phyloP scores from a whole-genome alignment of 2,888 invertebrate genomes.

The Lasius fuliginosus region DNA sequence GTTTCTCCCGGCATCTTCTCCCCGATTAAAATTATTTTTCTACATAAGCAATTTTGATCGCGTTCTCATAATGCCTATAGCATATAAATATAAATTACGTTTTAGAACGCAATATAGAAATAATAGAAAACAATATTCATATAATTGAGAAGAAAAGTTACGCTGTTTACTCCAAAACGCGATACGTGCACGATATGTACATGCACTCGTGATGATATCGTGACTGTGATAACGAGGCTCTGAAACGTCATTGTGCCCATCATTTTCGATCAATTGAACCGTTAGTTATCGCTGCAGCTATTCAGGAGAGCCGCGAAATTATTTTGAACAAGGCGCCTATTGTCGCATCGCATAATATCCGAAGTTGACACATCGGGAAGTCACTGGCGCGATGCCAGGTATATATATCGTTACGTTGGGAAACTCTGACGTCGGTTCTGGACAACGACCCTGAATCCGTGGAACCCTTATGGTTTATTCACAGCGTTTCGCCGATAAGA shows the following conservation, averaged over 20 bases:
- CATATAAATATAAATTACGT: neutral
- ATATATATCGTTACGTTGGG: conserved; percentile 68
- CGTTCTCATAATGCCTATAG: neutral
- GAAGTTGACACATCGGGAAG: conserved; percentile 81
- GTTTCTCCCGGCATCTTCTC: neutral
- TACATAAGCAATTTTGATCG: neutral
- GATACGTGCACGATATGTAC: neutral
- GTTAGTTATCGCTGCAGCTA: conserved; percentile 28
- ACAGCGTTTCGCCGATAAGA: conserved; percentile 36
- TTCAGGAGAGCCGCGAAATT: conserved; percentile 3
- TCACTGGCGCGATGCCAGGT: conserved; percentile 77
- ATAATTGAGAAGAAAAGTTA: neutral
- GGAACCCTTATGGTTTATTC: conserved; percentile 54
- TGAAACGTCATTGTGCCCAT: conserved; percentile 23
- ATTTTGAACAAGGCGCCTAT: conserved; percentile 32
- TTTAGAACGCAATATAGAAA: neutral
- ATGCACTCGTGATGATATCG: conserved; percentile 7
- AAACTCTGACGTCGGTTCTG: conserved; percentile 66
- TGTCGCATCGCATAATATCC: conserved; percentile 69
- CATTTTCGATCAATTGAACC: conserved; percentile 15
- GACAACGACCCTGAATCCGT: conserved; percentile 74
- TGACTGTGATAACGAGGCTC: neutral
- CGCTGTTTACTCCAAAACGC: neutral
- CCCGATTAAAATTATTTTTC: neutral
- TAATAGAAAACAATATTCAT: neutral